These are phyloP conservation scores for Oxyura jamaicensis DNA, from an alignment of 2,113 vertebrate genomes.

Conservation along the genomic window DNA sequence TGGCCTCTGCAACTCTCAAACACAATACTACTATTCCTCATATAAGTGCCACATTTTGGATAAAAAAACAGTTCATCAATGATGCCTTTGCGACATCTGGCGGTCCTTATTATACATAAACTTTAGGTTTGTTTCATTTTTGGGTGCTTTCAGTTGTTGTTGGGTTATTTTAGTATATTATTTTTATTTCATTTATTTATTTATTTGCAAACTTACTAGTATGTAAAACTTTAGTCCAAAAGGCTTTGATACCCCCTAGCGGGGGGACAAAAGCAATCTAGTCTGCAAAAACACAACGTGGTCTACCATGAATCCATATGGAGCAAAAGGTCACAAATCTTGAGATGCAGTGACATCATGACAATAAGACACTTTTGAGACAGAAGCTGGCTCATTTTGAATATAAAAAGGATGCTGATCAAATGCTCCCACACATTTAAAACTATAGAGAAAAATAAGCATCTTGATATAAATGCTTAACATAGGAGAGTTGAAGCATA, in stretches of 20 bases:
- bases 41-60: conserved; percentile 86
- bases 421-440: conserved; percentile 94
- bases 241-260: conserved; percentile 94
- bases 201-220: conserved; percentile 76
- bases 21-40: conserved; percentile 81
- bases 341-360: conserved; percentile 96
- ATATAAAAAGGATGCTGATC: conserved; percentile 90
- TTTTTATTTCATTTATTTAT: conserved; percentile 33
- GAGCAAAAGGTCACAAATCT: conserved; percentile 96
- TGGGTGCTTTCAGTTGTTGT: not conserved
- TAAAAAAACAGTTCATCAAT: conserved; percentile 82
- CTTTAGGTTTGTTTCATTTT: conserved; percentile 73
- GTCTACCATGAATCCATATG: conserved; percentile 90
- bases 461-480: conserved; percentile 52
- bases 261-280: conserved; percentile 90
- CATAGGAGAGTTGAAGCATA: conserved; percentile 54
- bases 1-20: conserved; percentile 87
- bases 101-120: conserved; percentile 86
- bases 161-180: not conserved
- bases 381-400: conserved; percentile 94
- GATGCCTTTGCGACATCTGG: conserved; percentile 99
- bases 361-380: conserved; percentile 96
- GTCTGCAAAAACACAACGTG: conserved; percentile 79
- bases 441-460: conserved; percentile 74
- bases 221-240: conserved; percentile 85